These are phyloP conservation scores for Deroptyus accipitrinus DNA, from an alignment of 2,113 vertebrate species.

Conservation along the genomic window DNA sequence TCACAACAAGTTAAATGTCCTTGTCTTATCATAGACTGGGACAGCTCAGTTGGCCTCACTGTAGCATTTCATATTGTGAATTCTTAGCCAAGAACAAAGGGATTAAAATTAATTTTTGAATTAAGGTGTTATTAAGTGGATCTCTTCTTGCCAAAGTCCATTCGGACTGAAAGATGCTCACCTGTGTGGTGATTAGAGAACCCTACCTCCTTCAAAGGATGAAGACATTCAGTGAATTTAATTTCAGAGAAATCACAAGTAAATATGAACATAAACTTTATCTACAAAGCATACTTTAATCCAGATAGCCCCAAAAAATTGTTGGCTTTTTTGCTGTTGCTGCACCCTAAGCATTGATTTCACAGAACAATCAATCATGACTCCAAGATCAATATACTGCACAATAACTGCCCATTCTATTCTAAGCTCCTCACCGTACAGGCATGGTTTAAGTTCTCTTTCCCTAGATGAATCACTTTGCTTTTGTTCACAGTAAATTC, in stretches of 20 bases:
- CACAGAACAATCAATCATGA: background rate
- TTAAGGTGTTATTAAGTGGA: background rate
- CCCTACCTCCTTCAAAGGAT: background rate
- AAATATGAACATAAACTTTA: background rate
- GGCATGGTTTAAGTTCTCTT: background rate
- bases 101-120: constrained; percentile 37
- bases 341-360: background rate
- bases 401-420: background rate
- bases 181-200: background rate
- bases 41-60: constrained; percentile 29
- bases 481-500: background rate
- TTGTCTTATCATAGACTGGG: constrained; percentile 63
- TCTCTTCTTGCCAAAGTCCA: background rate
- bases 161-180: background rate
- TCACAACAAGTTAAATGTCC: constrained; percentile 76
- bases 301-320: background rate
- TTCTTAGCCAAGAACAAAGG: constrained; percentile 44
- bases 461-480: background rate
- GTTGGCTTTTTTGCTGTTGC: background rate
- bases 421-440: background rate
- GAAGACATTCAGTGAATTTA: background rate
- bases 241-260: background rate
- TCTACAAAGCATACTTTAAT: background rate
- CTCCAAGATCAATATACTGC: background rate
- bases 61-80: constrained; percentile 48